Percentiles rank a stretch among this genome's conserved stretches.
These are phyloP conservation scores for Malurus elegans DNA, from an alignment of 2,113 vertebrate genomes.

Conservation along the genomic window DNA sequence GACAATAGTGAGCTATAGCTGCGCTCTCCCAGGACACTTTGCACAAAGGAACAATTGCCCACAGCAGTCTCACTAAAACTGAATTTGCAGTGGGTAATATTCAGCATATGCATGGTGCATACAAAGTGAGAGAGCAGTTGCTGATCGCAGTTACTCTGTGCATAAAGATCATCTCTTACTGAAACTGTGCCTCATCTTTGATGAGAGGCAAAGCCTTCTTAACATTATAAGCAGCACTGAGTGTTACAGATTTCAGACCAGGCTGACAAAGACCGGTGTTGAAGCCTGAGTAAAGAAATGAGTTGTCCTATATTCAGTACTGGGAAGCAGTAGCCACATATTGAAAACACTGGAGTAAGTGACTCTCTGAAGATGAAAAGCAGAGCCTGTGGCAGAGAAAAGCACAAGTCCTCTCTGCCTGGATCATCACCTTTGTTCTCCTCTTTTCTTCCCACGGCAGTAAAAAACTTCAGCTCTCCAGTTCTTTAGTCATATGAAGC, in stretches of 20 bases:
- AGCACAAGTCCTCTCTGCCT: not conserved
- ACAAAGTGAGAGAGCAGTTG: not conserved
- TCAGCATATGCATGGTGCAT: not conserved
- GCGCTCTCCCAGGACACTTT: constrained; percentile 5
- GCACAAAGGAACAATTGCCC: constrained; percentile 2
- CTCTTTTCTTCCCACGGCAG: not conserved
- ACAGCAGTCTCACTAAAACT: not conserved
- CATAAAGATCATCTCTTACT: not conserved
- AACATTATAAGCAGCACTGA: not conserved
- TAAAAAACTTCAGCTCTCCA: not conserved
- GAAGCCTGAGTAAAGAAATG: not conserved
- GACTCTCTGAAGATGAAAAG: constrained; percentile 2
- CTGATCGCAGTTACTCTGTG: not conserved
- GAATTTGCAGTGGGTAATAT: constrained; percentile 4
- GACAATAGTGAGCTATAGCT: not conserved
- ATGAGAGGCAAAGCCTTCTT: not conserved
- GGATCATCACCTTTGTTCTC: not conserved
- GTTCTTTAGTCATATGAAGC: not conserved
- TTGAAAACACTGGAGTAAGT: not conserved
- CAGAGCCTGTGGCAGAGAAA: not conserved
- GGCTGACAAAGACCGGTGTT: not conserved
- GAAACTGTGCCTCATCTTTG: not conserved
- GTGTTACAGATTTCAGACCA: not conserved
- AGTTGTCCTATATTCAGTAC: not conserved
- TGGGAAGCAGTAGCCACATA: not conserved